Evolutionary conservation across 1,140 invertebrate genomes (phyloP), one percentile per base, ranked within the genome.

Genomic region (Drosophila tsacasi): DNA sequence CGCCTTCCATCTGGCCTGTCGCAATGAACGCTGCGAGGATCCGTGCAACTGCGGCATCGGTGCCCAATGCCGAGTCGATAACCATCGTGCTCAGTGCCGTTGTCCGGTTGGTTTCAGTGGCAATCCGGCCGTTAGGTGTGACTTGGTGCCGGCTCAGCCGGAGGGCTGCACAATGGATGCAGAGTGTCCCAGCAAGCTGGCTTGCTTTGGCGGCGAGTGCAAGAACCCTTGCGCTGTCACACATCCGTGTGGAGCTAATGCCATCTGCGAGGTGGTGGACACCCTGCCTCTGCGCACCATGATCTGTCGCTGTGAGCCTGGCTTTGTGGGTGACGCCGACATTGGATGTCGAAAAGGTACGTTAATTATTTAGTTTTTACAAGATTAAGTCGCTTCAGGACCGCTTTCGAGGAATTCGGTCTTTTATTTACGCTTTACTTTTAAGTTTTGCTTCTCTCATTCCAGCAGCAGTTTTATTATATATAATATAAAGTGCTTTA

Each of bases 211-310:
- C 84, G 96, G 96, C 21, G 93, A 95, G 66, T 99, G 97, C 89
- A 95, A 95, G 83, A 97, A 98, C 92, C 97, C 97, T 0, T 99
- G 98, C 89, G 84, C 91, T 10, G 95, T 97, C 72, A 95, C 95
- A 0, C 95, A 96, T 79, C 97, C 97, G 0, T 99, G 98, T 91
- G 97, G 97, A 15, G 86, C 93, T 13, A 95, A 97, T 81, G 97
- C 97, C 2, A 94, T 95, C 78, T 98, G 97, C 91, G 94, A 95
- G 3, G 97, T 98, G 1, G 95, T 97, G 9, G 96, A 98, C 83
- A 97, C 97, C 3, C 92, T 98, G 63, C 97, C 97, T 5, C 94
- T 97, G 93, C 95, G 97, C 76, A 97, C 97, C 19, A 97, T 98
- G 95, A 95, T 97, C 47, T 98, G 97, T 91, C 95, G 96, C 85